Base-by-base conservation (phyloP, 2,113 vertebrate genomes). In the Brachypteracias leptosomus region DNA sequence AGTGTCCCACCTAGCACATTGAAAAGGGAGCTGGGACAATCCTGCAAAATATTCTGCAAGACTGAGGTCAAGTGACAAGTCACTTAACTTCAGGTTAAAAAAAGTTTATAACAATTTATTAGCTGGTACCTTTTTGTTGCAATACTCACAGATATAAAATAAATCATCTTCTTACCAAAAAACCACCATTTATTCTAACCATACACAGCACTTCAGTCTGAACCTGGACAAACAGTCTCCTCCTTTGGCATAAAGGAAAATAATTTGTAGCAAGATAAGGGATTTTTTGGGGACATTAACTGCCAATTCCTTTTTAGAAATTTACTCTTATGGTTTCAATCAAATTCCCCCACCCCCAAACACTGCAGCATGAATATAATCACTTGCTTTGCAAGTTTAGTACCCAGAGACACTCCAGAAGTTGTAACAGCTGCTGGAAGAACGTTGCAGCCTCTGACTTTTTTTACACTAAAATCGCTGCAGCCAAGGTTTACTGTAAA, bases 351-450 rank as follows among this genome's bases (percentile, higher is more conserved):
- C 72, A 94, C n/a, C n/a, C 26, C 11, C 47, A 71, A 90, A 79
- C 29, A 62, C 12, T 10, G 12, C 47, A 59, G 66, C 17, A 66
- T 22, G 31, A 85, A 90, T 76, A 58, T 58, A 76, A 94, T 65
- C 36, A 91, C 61, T 91, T 80, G 20, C n/a, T 95, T 84, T 89
- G 49, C 62, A 76, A 76, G 38, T 85, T 80, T 14, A 75, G 49
- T 68, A 86, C 54, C 74, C 29, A 90, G 85, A 95, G 58, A 92
- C 74, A 52, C 57, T 66, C 40, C 21, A 66, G 83, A 93, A 91
- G 55, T 92, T 86, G 44, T 51, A 96, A 86, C 88, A 97, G 95
- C 86, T 97, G 90, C 36, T 54, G 51, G n/a, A 31, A 88, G 96
- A 96, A 51, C 7, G 13, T 18, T 92, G 46, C 91, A 93, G 42